A percentile compares a stretch with the other conserved stretches of the same genome.
phyloP scores from a whole-genome alignment of 1,140 invertebrate genomes.

The Panagrolaimus sp. region DNA sequence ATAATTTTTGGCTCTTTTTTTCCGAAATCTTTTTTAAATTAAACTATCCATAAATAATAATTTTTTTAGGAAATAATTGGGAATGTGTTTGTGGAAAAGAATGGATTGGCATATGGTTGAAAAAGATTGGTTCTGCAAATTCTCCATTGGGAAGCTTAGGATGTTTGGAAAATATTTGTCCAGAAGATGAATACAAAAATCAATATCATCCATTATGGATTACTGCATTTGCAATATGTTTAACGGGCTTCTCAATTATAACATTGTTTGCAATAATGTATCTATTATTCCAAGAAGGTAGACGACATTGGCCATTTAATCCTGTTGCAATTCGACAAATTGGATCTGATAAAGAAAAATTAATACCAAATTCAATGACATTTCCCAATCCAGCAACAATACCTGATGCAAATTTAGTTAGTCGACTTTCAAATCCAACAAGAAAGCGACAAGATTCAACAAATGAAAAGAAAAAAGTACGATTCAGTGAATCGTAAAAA shows the following conservation, averaged over 20 bases:
- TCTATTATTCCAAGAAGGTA: background rate
- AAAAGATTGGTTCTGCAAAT: slow-evolving; percentile 1
- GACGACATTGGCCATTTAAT: background rate
- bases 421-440: no score
- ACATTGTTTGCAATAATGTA: background rate
- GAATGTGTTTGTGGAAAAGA: slow-evolving; percentile 46
- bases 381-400: slow-evolving; percentile 1
- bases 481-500: no score
- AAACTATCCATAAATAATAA: background rate
- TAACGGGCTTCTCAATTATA: background rate
- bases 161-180: background rate
- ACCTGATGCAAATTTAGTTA: no score
- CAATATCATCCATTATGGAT: background rate
- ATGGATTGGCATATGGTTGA: slow-evolving; percentile 48
- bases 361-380: background rate
- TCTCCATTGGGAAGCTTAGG: background rate
- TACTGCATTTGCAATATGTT: background rate
- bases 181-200: background rate
- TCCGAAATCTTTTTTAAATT: no score
- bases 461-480: no score
- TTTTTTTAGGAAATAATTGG: slow-evolving; percentile 42
- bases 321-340: background rate
- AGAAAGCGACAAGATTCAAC: no score
- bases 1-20: background rate
- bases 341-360: background rate